phyloP scores from a whole-genome alignment of 1,140 invertebrate species.

The Callitettix versicolor region DNA sequence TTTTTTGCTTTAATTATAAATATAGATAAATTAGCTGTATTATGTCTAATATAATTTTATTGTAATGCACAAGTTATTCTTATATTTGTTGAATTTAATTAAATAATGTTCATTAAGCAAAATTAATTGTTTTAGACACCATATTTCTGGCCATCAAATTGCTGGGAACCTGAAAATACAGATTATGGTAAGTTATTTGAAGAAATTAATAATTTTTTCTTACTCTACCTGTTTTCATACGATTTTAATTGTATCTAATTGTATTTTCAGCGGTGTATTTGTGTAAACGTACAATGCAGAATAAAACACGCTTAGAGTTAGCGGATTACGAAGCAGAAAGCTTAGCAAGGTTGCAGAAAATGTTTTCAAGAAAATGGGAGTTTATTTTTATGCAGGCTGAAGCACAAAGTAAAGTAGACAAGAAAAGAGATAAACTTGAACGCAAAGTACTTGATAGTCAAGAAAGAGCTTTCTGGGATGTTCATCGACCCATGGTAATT shows the following conservation, averaged over 20 bases:
- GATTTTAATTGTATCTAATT: conserved; percentile 17
- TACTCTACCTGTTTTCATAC: not conserved
- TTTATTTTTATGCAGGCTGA: conserved; percentile 96
- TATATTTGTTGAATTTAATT: not conserved
- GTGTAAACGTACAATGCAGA: conserved; percentile 99
- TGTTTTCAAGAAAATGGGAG: conserved; percentile 99
- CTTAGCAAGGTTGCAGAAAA: conserved; percentile 92
- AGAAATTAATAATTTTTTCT: conserved; percentile 3
- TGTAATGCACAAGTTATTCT: too few species aligned
- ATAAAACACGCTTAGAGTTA: conserved; percentile 92
- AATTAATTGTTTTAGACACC: conserved; percentile 92
- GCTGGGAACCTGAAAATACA: conserved; percentile 98
- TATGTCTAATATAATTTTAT: too few species aligned
- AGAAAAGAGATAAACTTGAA: conserved; percentile 96
- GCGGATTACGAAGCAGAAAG: conserved; percentile 99
- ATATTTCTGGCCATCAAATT: conserved; percentile 99
- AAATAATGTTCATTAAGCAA: too few species aligned
- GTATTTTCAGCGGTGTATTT: conserved; percentile 82
- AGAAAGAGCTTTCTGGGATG: conserved; percentile 98
- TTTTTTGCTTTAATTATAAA: too few species aligned
- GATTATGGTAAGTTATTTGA: conserved; percentile 76
- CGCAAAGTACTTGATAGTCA: conserved; percentile 97
- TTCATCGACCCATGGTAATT: conserved; percentile 89
- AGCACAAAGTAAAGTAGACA: conserved; percentile 85
- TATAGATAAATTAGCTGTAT: too few species aligned